These are phyloP conservation scores for Drosophila watanabei DNA, from an alignment of 1,140 invertebrate species.

Conservation along the genomic window DNA sequence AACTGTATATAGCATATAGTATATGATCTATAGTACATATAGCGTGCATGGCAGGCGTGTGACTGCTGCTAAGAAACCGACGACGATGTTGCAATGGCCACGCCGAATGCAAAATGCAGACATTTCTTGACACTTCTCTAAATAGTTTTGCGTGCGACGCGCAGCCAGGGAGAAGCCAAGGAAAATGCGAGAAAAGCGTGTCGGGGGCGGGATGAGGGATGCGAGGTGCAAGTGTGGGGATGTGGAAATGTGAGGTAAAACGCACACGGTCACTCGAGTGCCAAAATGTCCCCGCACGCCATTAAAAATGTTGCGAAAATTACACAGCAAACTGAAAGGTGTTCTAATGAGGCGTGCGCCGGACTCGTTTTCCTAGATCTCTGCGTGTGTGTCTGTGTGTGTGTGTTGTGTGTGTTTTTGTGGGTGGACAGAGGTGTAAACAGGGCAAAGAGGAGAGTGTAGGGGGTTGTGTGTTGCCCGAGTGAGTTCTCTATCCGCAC, in stretches of 20 bases:
- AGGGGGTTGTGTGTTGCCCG: slow-evolving; percentile 27
- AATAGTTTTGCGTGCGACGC: slow-evolving; percentile 81
- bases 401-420: slow-evolving; percentile 15
- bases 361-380: slow-evolving; percentile 44
- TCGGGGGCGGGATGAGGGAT: not conserved
- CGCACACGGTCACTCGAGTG: slow-evolving; percentile 81
- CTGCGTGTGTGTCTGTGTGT: slow-evolving; percentile 9
- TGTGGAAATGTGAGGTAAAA: slow-evolving; percentile 10
- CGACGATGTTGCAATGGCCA: slow-evolving; percentile 66
- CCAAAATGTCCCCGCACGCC: slow-evolving; percentile 82
- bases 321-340: slow-evolving; percentile 82
- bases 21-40: slow-evolving; percentile 22
- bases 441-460: not conserved
- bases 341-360: slow-evolving; percentile 82
- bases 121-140: slow-evolving; percentile 84
- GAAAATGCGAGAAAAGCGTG: slow-evolving; percentile 19
- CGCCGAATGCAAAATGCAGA: slow-evolving; percentile 72
- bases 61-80: slow-evolving; percentile 57
- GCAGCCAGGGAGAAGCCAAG: slow-evolving; percentile 30
- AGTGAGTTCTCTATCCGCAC: slow-evolving; percentile 52
- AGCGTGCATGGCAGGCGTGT: slow-evolving; percentile 58
- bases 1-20: not conserved
- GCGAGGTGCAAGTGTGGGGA: not conserved
- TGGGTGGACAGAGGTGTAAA: slow-evolving; percentile 27
- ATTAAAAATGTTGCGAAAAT: slow-evolving; percentile 84